Conservation (phyloP, 2,888 invertebrate genomes). For the Scaptomyza parva region DNA sequence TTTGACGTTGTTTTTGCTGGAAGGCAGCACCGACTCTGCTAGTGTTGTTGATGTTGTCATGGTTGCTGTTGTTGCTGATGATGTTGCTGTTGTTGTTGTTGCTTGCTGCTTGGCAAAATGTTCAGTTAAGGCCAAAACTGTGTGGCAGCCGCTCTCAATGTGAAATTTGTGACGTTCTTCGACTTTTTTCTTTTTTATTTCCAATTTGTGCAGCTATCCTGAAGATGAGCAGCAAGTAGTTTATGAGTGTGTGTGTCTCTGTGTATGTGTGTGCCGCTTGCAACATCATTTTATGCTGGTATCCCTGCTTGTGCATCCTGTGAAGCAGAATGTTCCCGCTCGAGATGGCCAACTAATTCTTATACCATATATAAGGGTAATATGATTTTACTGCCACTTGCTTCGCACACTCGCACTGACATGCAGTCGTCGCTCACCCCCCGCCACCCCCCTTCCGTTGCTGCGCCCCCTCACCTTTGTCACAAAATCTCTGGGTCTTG, state of each 20-base stretch:
- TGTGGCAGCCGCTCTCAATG: constrained; percentile 40
- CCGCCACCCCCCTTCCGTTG: not conserved
- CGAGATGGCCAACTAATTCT: constrained; percentile 65
- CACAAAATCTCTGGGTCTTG: too few relatives aligned
- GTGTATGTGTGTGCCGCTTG: constrained; percentile 21
- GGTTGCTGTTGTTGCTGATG: constrained; percentile 6
- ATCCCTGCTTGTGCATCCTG: constrained; percentile 31
- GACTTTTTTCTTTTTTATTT: constrained; percentile 52
- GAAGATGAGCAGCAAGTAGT: constrained; percentile 38
- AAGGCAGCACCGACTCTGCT: too few relatives aligned
- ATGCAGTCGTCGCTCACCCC: not conserved
- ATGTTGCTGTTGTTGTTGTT: constrained; percentile 7
- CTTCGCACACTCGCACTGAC: constrained; percentile 7
- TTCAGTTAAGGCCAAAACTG: constrained; percentile 46
- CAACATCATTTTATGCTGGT: constrained; percentile 26
- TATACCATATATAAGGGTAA: constrained; percentile 54
- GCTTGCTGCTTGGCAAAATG: constrained; percentile 31
- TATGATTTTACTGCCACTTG: constrained; percentile 59
- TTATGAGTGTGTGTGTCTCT: not conserved
- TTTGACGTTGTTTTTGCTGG: constrained; percentile 40
- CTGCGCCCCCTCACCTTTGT: too few relatives aligned
- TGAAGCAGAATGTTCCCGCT: constrained; percentile 34
- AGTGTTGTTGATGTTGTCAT: constrained; percentile 19
- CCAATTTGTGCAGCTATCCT: constrained; percentile 32
- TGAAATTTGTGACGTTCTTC: constrained; percentile 46